These are phyloP conservation scores for Meriones psammophilus DNA, from an alignment of 2,797 vertebrate species.

Conservation along the genomic window DNA sequence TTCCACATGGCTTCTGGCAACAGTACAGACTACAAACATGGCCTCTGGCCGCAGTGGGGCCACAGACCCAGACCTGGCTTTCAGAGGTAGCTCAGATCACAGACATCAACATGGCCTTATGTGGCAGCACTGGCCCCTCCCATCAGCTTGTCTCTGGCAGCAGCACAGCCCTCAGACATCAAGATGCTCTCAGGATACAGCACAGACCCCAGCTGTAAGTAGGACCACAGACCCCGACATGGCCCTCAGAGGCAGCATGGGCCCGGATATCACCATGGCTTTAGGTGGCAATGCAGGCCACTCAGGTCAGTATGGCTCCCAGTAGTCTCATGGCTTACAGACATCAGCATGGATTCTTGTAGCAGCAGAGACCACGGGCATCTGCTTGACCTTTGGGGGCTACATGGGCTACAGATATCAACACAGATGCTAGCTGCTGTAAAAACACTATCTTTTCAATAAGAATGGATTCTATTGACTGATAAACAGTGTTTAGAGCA, in stretches of 20 bases:
- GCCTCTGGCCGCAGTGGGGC: too few relatives aligned
- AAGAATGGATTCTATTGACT: not conserved
- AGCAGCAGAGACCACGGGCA: not conserved
- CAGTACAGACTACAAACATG: not conserved
- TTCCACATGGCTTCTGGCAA: not conserved
- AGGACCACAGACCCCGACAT: not conserved
- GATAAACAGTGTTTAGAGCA: not conserved
- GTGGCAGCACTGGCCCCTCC: not conserved
- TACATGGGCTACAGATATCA: not conserved
- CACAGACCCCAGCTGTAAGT: not conserved
- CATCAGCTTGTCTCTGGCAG: not conserved
- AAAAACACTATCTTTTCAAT: not conserved
- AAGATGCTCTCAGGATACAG: not conserved
- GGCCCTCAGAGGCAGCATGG: not conserved
- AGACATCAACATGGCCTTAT: not conserved
- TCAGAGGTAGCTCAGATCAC: too few relatives aligned
- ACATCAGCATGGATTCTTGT: not conserved
- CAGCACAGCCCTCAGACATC: not conserved
- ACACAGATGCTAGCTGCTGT: not conserved
- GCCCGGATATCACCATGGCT: not conserved
- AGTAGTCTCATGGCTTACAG: not conserved
- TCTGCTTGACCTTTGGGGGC: not conserved
- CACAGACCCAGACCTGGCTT: too few relatives aligned
- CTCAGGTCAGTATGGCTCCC: not conserved
- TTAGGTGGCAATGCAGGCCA: not conserved